These are phyloP conservation scores for Sinosuthora webbiana DNA, from an alignment of 2,113 vertebrate species.

Conservation along the genomic window DNA sequence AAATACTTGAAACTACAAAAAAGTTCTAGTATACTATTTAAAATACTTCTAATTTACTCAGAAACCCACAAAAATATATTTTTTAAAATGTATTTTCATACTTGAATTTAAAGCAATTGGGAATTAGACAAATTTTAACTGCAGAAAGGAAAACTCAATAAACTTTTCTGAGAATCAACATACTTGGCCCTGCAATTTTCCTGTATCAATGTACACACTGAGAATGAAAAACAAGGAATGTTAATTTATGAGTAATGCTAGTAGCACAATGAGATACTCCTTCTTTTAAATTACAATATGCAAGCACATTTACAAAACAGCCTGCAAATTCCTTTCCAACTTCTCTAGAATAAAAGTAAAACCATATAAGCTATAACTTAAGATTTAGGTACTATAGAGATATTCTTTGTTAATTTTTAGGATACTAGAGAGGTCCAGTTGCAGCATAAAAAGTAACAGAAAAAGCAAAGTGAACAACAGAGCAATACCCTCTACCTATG, in stretches of 20 bases:
- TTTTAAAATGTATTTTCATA: not conserved
- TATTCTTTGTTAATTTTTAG: not conserved
- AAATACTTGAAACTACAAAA: not conserved
- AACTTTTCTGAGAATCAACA: not conserved
- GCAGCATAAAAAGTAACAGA: not conserved
- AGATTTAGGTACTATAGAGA: not conserved
- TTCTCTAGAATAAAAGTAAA: not conserved
- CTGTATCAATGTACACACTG: not conserved
- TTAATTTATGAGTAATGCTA: conserved; percentile 5
- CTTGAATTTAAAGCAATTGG: not conserved
- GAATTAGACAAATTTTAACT: not conserved
- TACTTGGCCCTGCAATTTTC: not conserved
- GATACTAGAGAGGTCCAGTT: not conserved
- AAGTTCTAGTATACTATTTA: not conserved
- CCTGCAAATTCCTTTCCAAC: not conserved
- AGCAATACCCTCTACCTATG: not conserved
- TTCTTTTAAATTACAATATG: conserved; percentile 29
- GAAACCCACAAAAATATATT: not conserved
- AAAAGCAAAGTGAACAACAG: not conserved
- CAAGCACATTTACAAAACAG: conserved; percentile 2
- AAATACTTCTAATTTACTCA: not conserved
- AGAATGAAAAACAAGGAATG: not conserved
- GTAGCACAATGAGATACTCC: not conserved
- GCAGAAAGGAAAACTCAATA: not conserved
- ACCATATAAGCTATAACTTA: not conserved